Percentiles rank a stretch among this genome's conserved stretches.
These are phyloP conservation scores for Ichneumon xanthorius DNA, from an alignment of 2,888 invertebrate species.

Conservation along the genomic window DNA sequence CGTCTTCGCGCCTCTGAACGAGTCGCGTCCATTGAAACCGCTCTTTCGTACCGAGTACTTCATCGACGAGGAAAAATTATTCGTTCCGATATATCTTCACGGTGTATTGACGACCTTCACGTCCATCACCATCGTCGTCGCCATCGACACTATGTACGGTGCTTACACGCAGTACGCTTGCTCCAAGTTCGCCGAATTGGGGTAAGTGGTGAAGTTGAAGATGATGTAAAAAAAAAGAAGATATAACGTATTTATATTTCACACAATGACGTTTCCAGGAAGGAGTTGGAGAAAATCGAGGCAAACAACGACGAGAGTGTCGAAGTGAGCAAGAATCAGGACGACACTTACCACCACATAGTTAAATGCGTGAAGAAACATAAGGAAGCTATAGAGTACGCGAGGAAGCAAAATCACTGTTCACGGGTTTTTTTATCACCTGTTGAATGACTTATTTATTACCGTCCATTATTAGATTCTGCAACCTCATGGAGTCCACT, in stretches of 20 bases:
- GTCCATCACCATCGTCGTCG: constrained; percentile 44
- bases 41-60: constrained; percentile 56
- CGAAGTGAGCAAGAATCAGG: constrained; percentile 22
- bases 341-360: constrained; percentile 33
- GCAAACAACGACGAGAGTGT: constrained; percentile 5
- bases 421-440: neutral
- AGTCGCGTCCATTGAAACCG: constrained; percentile 50
- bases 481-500: constrained; percentile 52
- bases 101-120: constrained; percentile 19
- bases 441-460: neutral
- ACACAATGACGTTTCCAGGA: constrained; percentile 15
- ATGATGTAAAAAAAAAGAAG: neutral
- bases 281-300: constrained; percentile 24
- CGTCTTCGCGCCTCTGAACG: constrained; percentile 48
- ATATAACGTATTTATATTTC: neutral
- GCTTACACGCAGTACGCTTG: constrained; percentile 57
- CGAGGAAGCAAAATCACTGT: neutral
- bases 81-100: constrained; percentile 49
- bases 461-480: constrained; percentile 33
- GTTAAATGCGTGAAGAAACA: constrained; percentile 50
- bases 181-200: constrained; percentile 45
- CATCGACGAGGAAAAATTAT: constrained; percentile 46
- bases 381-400: constrained; percentile 57
- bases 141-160: constrained; percentile 51
- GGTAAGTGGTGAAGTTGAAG: constrained; percentile 26